A percentile compares a stretch with the other conserved stretches of the same genome.
phyloP scores from a whole-genome alignment of 2,888 invertebrate genomes.

The Gibbula magus region DNA sequence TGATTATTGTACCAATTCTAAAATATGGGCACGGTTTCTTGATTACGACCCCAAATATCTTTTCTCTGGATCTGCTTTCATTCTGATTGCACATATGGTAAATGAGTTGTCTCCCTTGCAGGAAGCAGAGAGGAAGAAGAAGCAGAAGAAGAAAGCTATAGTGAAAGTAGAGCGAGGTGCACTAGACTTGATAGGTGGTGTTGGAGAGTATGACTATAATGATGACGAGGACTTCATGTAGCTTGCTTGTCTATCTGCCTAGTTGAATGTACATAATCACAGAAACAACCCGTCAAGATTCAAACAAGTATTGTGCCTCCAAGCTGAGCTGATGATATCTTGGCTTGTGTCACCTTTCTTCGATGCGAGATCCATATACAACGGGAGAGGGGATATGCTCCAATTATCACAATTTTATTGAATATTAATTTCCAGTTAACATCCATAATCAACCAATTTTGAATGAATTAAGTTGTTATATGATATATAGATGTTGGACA shows the following conservation, averaged over 20 bases:
- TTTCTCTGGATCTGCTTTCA: neutral
- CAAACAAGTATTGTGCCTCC: conserved; percentile 6
- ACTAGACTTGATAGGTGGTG: conserved; percentile 59
- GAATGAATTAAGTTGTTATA: too few relatives aligned
- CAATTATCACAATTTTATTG: too few relatives aligned
- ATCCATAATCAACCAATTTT: too few relatives aligned
- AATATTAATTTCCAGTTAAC: too few relatives aligned
- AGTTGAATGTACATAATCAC: neutral
- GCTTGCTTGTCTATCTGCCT: neutral
- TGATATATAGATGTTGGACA: too few relatives aligned
- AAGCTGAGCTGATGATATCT: too few relatives aligned
- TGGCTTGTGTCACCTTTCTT: too few relatives aligned
- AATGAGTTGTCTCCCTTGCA: conserved; percentile 35
- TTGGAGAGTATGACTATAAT: conserved; percentile 48
- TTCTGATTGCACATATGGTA: neutral
- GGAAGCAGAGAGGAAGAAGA: conserved; percentile 64
- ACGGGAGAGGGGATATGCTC: too few relatives aligned
- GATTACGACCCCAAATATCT: neutral
- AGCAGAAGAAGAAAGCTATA: conserved; percentile 56
- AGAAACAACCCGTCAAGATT: neutral
- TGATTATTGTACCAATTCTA: too few relatives aligned
- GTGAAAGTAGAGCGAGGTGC: conserved; percentile 59
- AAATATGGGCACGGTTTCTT: neutral
- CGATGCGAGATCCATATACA: too few relatives aligned
- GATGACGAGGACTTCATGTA: conserved; percentile 67